Evolutionary conservation across 2,113 vertebrate species (phyloP).

Genomic region (Carassius carassius): DNA sequence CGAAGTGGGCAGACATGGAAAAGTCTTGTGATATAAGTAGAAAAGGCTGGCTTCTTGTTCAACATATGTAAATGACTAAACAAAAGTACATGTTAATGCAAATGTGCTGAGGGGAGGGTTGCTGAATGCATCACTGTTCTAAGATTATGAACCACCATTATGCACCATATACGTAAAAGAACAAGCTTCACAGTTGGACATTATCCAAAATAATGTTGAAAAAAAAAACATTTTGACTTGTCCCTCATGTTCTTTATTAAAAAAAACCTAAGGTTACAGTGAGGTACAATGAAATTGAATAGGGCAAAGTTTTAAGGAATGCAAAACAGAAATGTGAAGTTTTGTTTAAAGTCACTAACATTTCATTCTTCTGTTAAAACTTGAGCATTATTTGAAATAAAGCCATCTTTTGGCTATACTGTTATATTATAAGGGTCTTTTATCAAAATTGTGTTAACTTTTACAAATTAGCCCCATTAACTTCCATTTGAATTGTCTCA

Average conservation of each 20-base stretch:
- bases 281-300: background rate
- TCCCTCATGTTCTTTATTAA: background rate
- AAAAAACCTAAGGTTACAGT: background rate
- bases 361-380: no score
- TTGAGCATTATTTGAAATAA: no score
- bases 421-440: background rate
- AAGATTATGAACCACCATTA: background rate
- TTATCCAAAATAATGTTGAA: background rate
- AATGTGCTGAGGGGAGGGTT: background rate
- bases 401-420: background rate
- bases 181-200: background rate
- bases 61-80: slow-evolving; percentile 32
- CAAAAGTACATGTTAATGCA: slow-evolving; percentile 15
- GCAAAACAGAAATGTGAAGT: background rate
- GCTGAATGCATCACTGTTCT: background rate
- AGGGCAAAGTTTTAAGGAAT: background rate
- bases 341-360: background rate
- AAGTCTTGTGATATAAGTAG: background rate
- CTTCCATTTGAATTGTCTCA: no score
- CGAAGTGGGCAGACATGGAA: background rate
- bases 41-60: background rate
- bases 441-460: background rate
- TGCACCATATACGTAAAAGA: background rate
- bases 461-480: background rate
- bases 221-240: background rate